Evolutionary conservation across 2,888 invertebrate species (phyloP).

Genomic region (Ptychoptera albimana): DNA sequence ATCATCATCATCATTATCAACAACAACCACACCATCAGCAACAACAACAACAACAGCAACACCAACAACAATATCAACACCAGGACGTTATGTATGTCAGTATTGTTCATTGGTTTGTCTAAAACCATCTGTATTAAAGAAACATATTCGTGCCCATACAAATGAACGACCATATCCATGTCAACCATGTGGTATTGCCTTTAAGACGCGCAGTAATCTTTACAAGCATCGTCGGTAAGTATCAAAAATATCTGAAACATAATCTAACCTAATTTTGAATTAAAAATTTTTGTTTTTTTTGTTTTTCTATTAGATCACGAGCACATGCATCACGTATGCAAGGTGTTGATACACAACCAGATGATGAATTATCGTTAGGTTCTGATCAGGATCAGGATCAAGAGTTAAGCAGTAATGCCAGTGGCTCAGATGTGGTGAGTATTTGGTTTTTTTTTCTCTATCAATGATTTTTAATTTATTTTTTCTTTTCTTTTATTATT

Average conservation of each 20-base stretch:
- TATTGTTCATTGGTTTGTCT: conserved; percentile 81
- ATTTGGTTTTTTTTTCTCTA: neutral
- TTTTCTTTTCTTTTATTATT: neutral
- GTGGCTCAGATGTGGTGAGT: conserved; percentile 27
- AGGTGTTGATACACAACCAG: conserved; percentile 36
- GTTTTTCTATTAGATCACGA: conserved; percentile 38
- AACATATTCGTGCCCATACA: conserved; percentile 87
- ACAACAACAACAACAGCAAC: conserved; percentile 8
- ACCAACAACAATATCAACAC: conserved; percentile 6
- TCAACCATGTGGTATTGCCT: conserved; percentile 75
- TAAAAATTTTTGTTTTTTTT: neutral
- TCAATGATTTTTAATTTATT: neutral
- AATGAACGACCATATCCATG: conserved; percentile 88
- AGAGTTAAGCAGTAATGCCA: conserved; percentile 24
- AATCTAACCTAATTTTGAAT: too few relatives aligned
- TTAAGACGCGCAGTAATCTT: conserved; percentile 86
- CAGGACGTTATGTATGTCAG: conserved; percentile 66
- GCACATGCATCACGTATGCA: conserved; percentile 52
- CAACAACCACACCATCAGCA: conserved; percentile 3
- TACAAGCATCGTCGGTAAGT: conserved; percentile 64
- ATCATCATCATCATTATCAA: neutral
- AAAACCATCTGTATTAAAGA: conserved; percentile 84
- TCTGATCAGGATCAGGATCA: conserved; percentile 44
- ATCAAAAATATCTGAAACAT: neutral
- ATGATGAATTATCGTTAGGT: conserved; percentile 40